Evolutionary conservation across 2,113 vertebrate genomes (phyloP), one percentile per base, ranked within the genome.

Genomic region (Rostratula benghalensis): DNA sequence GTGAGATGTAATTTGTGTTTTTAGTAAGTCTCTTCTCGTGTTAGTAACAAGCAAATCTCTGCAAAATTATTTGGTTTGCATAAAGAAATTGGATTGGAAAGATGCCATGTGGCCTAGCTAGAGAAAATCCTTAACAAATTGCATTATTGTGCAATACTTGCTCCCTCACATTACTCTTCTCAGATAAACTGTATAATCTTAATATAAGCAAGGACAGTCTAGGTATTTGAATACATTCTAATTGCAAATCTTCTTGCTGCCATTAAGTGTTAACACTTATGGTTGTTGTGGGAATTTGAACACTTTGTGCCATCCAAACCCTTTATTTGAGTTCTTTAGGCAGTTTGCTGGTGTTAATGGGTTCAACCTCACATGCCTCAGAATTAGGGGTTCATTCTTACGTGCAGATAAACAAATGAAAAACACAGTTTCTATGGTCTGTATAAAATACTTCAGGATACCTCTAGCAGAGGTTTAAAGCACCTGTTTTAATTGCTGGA

Each of bases 51-150:
- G 89, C 30, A 92, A 87, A 90, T 90, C 68, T 90, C 35, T 90
- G 79, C 83, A 83, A 88, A 87, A 70, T 39, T 3, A 83, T 78
- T 92, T 94, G 48, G 37, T 96, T 84, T 94, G 51, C 79, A 46
- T 90, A 64, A 87, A 87, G 86, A 64, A 70, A 56, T 87, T 25
- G 50, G 22, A 10, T 68, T 81, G 83, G 83, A 76, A 93, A n/a
- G 48, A 41, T 92, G 60, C 37, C 64, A 54, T 6, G 8, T 87
- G 83, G 51, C 60, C 54, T 51, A 33, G 53, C 22, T 71, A 48
- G 18, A 24, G 60, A 78, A 63, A 35, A 25, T 43, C 45, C 61
- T 79, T 69, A 53, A 53, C 23, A 81, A 92, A 39, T 57, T 50
- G 23, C 27, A 18, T 61, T 59, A 27, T 24, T 41, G n/a, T 20